These are phyloP conservation scores for Ophraella communa DNA, from an alignment of 2,888 invertebrate genomes.

Conservation along the genomic window DNA sequence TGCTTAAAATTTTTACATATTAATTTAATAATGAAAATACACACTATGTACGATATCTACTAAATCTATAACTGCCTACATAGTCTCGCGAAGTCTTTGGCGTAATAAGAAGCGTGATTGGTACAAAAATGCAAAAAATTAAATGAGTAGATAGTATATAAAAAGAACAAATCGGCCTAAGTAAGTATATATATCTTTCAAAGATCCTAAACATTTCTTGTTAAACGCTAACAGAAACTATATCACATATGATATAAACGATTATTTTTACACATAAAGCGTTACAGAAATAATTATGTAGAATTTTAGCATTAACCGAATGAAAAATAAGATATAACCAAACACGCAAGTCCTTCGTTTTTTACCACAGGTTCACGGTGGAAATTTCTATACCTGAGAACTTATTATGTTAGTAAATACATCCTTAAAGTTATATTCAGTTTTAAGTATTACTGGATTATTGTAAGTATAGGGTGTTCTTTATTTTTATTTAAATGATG, in stretches of 20 bases:
- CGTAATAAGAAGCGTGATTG: constrained; percentile 35
- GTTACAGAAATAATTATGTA: constrained; percentile 53
- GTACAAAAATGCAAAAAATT: constrained; percentile 39
- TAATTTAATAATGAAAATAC: too few relatives aligned
- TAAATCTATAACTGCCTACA: constrained; percentile 5
- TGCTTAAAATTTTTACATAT: too few relatives aligned
- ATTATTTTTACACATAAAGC: constrained; percentile 54
- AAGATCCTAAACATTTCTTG: constrained; percentile 27
- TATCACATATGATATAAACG: constrained; percentile 56
- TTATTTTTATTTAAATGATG: too few relatives aligned
- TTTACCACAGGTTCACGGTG: not conserved
- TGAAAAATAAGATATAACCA: not conserved
- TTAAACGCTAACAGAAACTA: constrained; percentile 44
- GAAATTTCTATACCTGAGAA: constrained; percentile 15
- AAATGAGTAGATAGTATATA: too few relatives aligned
- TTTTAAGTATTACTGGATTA: too few relatives aligned
- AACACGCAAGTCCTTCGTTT: not conserved
- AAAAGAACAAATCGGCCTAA: constrained; percentile 39
- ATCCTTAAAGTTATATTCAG: not conserved
- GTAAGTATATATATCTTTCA: constrained; percentile 33
- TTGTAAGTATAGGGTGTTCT: too few relatives aligned
- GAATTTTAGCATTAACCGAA: constrained; percentile 44
- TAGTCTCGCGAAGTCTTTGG: constrained; percentile 30
- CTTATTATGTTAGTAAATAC: not conserved
- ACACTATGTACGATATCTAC: not conserved